Conservation (phyloP, 2,888 invertebrate species). For the Cosmopolites sordidus region DNA sequence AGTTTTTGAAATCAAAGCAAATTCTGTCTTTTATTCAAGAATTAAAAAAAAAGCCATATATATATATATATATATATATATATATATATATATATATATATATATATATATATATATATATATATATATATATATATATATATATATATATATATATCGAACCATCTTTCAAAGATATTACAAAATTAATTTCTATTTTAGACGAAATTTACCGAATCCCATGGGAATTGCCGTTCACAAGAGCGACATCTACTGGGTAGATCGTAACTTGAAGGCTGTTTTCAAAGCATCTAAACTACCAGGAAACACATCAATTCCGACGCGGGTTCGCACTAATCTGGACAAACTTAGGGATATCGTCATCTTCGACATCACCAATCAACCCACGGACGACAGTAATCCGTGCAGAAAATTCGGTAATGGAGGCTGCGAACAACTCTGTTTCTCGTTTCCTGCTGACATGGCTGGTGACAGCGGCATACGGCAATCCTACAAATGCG, state of each 20-base stretch:
- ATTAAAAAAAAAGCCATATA: too few species aligned
- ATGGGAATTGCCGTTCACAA: conserved; percentile 88
- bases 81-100: too few species aligned
- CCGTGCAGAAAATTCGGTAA: conserved; percentile 74
- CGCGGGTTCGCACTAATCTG: conserved; percentile 74
- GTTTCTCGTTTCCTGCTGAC: conserved; percentile 85
- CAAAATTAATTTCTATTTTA: neutral
- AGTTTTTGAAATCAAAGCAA: too few species aligned
- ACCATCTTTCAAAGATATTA: neutral
- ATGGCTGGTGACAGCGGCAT: neutral
- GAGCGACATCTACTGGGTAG: conserved; percentile 89
- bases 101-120: too few species aligned
- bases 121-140: too few species aligned
- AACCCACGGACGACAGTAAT: conserved; percentile 77
- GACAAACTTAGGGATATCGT: conserved; percentile 85
- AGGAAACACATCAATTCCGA: conserved; percentile 66
- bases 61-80: too few species aligned
- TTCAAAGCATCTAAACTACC: conserved; percentile 75
- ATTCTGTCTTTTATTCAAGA: too few species aligned
- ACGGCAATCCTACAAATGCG: conserved; percentile 65
- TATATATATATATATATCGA: too few species aligned
- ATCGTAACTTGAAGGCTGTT: conserved; percentile 81
- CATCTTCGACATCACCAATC: conserved; percentile 84
- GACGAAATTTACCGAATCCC: conserved; percentile 81
- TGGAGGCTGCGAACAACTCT: conserved; percentile 89